These are phyloP conservation scores for Aphis gossypii DNA, from an alignment of 1,140 invertebrate genomes.

Conservation along the genomic window DNA sequence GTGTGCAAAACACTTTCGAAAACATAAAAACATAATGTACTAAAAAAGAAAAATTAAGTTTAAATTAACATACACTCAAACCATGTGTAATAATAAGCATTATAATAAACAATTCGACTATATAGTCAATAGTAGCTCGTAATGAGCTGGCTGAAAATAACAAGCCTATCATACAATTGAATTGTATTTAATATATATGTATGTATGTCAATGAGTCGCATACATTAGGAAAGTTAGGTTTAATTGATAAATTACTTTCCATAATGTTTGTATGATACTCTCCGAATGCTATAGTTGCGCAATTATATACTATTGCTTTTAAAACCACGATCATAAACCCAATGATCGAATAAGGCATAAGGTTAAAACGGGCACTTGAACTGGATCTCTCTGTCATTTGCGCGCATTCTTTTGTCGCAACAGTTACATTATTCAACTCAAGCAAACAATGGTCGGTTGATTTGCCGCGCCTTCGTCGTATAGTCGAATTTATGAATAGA, in stretches of 20 bases:
- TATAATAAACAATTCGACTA: neutral
- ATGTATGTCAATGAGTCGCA: neutral
- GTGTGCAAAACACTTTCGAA: neutral
- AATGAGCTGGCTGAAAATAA: neutral
- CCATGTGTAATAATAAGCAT: neutral
- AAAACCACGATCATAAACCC: slow-evolving; percentile 15
- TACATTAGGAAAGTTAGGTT: neutral
- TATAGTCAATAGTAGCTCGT: neutral
- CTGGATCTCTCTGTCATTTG: slow-evolving; percentile 52
- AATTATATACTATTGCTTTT: neutral
- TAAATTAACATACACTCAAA: slow-evolving; percentile 18
- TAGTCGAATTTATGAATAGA: slow-evolving; percentile 51
- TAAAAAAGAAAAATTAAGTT: neutral
- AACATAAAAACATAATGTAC: neutral
- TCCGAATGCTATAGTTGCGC: slow-evolving; percentile 1
- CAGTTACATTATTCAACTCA: slow-evolving; percentile 29
- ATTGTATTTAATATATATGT: neutral
- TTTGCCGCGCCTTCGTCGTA: slow-evolving; percentile 36
- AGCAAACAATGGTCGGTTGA: slow-evolving; percentile 51
- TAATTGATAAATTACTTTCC: slow-evolving; percentile 18
- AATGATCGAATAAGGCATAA: slow-evolving; percentile 41
- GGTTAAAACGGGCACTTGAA: slow-evolving; percentile 47
- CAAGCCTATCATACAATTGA: neutral
- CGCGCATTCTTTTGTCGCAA: slow-evolving; percentile 48
- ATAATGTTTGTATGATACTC: neutral